A percentile compares a stretch with the other conserved stretches of the same genome.
phyloP scores from a whole-genome alignment of 2,888 invertebrate genomes.

The Phengaris arion region DNA sequence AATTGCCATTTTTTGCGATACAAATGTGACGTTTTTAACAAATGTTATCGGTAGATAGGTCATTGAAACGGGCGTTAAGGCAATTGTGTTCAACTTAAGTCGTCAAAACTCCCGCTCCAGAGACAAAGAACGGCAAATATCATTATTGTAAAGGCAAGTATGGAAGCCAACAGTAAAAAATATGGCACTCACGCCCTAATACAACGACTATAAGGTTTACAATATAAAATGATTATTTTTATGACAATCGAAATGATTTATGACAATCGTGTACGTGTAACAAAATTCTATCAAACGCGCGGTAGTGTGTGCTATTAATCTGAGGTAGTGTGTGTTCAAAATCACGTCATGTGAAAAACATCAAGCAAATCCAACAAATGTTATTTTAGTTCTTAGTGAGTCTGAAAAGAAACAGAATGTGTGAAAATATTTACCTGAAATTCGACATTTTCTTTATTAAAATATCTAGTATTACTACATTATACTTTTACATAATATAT shows the following conservation, averaged over 20 bases:
- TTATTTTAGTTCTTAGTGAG: not conserved
- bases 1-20: no score
- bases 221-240: no score
- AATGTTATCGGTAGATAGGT: no score
- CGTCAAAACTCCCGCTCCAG: not conserved
- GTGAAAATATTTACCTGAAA: not conserved
- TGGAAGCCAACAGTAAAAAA: no score
- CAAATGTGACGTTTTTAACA: no score
- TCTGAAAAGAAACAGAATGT: not conserved
- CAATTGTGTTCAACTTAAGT: not conserved
- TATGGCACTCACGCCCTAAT: no score
- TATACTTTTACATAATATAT: not conserved
- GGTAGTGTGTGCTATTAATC: no score
- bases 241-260: no score
- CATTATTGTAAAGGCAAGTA: not conserved
- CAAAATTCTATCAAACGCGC: no score
- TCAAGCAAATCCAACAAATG: not conserved
- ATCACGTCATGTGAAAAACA: not conserved
- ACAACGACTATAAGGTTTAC: no score
- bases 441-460: slow-evolving; percentile 2
- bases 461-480: not conserved
- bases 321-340: no score
- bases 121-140: not conserved
- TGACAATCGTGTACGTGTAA: no score
- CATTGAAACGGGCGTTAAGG: not conserved